These are phyloP conservation scores for Salminus brasiliensis DNA, from an alignment of 2,113 vertebrate species.

Conservation along the genomic window DNA sequence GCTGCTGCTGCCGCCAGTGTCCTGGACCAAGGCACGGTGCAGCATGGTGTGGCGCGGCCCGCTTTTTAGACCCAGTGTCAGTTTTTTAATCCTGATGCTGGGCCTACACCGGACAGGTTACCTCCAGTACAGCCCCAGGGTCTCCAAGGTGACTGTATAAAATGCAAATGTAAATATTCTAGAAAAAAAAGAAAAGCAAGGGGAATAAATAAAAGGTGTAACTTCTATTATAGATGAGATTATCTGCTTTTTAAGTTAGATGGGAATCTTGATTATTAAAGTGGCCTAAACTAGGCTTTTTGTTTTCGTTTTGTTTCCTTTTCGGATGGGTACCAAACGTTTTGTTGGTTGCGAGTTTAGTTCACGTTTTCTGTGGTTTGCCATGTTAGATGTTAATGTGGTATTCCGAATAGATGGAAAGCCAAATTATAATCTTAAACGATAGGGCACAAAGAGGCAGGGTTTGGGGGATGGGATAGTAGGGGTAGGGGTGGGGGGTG, in stretches of 20 bases:
- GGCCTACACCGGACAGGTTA: slow-evolving; percentile 54
- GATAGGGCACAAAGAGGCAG: slow-evolving; percentile 61
- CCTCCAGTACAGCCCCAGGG: slow-evolving; percentile 82
- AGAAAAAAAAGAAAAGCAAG: slow-evolving; percentile 89
- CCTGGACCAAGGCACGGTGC: slow-evolving; percentile 13
- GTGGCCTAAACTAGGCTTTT: slow-evolving; percentile 85
- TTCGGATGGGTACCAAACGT: slow-evolving; percentile 77
- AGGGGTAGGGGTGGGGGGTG: slow-evolving; percentile 61
- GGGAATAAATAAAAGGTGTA: slow-evolving; percentile 90
- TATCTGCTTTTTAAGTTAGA: slow-evolving; percentile 83
- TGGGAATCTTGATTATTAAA: slow-evolving; percentile 79
- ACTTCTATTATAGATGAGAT: slow-evolving; percentile 88
- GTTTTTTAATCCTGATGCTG: slow-evolving; percentile 30
- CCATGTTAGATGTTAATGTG: slow-evolving; percentile 69
- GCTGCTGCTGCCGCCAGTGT: slow-evolving; percentile 74
- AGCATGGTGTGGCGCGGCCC: no score
- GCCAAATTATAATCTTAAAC: slow-evolving; percentile 76
- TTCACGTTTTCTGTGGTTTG: slow-evolving; percentile 66
- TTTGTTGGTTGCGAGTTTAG: slow-evolving; percentile 47
- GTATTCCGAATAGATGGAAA: slow-evolving; percentile 73
- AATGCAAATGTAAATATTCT: slow-evolving; percentile 96
- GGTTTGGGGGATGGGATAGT: no score
- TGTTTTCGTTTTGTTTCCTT: slow-evolving; percentile 63
- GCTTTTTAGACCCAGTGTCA: slow-evolving; percentile 1
- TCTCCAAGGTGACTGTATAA: slow-evolving; percentile 93